Percentiles rank a stretch among this genome's conserved stretches.
phyloP scores from a whole-genome alignment of 2,113 vertebrate genomes.

The Beaufortia kweichowensis region DNA sequence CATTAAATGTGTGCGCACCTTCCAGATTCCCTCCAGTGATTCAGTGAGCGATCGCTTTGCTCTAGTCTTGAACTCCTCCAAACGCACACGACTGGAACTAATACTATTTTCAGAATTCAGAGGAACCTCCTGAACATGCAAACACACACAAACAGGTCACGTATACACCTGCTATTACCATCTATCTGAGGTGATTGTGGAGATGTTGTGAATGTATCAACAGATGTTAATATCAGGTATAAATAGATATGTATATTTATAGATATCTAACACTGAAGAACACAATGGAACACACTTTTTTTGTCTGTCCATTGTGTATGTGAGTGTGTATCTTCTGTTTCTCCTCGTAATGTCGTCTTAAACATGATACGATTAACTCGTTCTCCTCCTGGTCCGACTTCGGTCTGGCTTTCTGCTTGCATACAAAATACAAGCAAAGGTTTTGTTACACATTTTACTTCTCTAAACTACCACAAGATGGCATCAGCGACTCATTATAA shows the following conservation, averaged over 20 bases:
- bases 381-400: conserved; percentile 92
- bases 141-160: conserved; percentile 45
- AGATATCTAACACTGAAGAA: too few species aligned
- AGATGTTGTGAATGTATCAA: too few species aligned
- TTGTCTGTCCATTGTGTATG: conserved; percentile 72
- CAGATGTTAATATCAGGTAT: too few species aligned
- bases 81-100: conserved; percentile 80
- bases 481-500: conserved; percentile 30
- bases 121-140: conserved; percentile 65
- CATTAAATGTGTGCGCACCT: conserved; percentile 59
- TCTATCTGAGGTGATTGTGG: too few species aligned
- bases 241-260: too few species aligned
- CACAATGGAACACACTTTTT: conserved; percentile 72
- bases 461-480: conserved; percentile 60
- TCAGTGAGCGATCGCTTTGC: conserved; percentile 91
- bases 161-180: not conserved
- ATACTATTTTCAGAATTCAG: conserved; percentile 73
- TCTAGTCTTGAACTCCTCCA: conserved; percentile 88
- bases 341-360: conserved; percentile 89
- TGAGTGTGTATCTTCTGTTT: conserved; percentile 87
- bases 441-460: conserved; percentile 38
- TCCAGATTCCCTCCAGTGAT: conserved; percentile 90
- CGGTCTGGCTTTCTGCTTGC: conserved; percentile 83
- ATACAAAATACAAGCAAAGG: conserved; percentile 36
- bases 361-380: conserved; percentile 82